These are phyloP conservation scores for Macaca fascicularis DNA, from an alignment of 2,113 vertebrate species.

Conservation along the genomic window DNA sequence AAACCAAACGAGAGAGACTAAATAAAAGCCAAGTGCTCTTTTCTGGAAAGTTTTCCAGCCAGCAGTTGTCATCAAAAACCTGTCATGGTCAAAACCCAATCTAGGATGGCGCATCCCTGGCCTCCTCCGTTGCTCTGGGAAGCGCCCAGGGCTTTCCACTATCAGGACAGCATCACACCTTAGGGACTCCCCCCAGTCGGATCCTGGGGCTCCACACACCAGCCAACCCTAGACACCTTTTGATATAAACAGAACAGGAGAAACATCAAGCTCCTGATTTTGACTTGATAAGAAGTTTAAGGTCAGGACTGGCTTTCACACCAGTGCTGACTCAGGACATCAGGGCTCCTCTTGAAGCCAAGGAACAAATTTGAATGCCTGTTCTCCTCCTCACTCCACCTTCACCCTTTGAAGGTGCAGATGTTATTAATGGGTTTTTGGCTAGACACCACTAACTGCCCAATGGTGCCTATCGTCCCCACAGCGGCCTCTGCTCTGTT, in stretches of 20 bases:
- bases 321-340: neutral
- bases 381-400: neutral
- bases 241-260: neutral
- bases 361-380: neutral
- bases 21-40: neutral
- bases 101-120: neutral
- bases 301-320: neutral
- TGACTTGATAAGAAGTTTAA: neutral
- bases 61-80: neutral
- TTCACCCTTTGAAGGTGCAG: neutral
- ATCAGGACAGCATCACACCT: too few species aligned
- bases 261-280: neutral
- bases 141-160: neutral
- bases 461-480: fast-evolving
- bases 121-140: neutral
- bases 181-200: fast-evolving
- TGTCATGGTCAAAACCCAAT: neutral
- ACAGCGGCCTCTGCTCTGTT: neutral
- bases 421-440: neutral
- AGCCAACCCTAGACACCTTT: neutral
- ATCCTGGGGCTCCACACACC: neutral
- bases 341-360: neutral
- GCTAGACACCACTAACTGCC: neutral
- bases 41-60: neutral
- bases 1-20: neutral